phyloP scores from a whole-genome alignment of 2,888 invertebrate species.

The Acrobasis consociella region DNA sequence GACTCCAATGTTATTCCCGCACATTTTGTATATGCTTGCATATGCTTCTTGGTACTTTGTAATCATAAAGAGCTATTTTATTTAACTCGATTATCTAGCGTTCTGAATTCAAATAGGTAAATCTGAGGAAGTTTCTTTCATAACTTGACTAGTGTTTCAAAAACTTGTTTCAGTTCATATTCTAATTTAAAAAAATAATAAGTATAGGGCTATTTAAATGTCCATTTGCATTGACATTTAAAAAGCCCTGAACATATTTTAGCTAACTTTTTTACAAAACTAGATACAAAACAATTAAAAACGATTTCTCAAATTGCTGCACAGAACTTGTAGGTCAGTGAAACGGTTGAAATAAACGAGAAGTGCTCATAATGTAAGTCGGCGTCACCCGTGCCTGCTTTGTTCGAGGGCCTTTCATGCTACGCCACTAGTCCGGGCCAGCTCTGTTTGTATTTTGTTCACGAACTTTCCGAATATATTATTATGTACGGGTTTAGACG shows the following conservation, averaged over 20 bases:
- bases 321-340: conserved; percentile 26
- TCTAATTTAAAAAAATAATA: no score
- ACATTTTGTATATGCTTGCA: conserved; percentile 13
- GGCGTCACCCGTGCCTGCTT: conserved; percentile 58
- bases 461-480: conserved; percentile 77
- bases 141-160: background rate
- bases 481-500: conserved; percentile 68
- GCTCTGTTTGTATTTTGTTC: conserved; percentile 75
- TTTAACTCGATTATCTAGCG: conserved; percentile 4
- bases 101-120: background rate
- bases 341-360: conserved; percentile 47
- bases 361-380: conserved; percentile 50
- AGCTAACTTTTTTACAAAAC: background rate
- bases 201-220: no score
- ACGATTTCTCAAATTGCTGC: conserved; percentile 14
- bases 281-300: background rate
- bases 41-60: conserved; percentile 17
- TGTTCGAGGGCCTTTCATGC: conserved; percentile 65
- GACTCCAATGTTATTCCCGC: conserved; percentile 2
- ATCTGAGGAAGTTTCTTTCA: background rate
- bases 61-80: conserved; percentile 12
- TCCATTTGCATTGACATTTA: background rate
- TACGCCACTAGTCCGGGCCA: conserved; percentile 59
- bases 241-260: no score
- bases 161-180: background rate